A percentile compares a stretch with the other conserved stretches of the same genome.
phyloP scores from a whole-genome alignment of 1,140 invertebrate species.

The Ostrea denselamellosa region DNA sequence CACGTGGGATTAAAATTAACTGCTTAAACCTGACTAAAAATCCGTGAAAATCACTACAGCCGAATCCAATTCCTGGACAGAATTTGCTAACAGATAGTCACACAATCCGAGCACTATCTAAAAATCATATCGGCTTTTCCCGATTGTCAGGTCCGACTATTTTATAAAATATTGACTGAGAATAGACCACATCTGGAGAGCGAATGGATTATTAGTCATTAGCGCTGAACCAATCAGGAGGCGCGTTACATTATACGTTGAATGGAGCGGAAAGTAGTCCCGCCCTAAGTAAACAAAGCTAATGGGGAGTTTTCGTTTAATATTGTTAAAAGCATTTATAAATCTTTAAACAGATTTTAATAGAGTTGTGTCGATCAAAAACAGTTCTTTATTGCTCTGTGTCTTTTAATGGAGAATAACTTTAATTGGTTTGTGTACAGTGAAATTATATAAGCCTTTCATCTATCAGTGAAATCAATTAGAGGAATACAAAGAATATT shows the following conservation, averaged over 20 bases:
- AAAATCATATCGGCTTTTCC: slow-evolving; percentile 23
- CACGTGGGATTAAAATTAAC: slow-evolving; percentile 39
- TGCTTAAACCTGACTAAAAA: slow-evolving; percentile 3
- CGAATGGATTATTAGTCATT: slow-evolving; percentile 44
- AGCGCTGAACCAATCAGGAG: slow-evolving; percentile 31
- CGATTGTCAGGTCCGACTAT: slow-evolving; percentile 29
- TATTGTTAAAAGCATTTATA: slow-evolving; percentile 46
- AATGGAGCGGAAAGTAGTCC: slow-evolving; percentile 39
- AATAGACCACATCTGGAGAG: slow-evolving; percentile 40
- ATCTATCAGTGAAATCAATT: slow-evolving; percentile 27
- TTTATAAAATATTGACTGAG: slow-evolving; percentile 41
- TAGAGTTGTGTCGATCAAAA: slow-evolving; percentile 42
- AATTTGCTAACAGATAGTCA: neutral
- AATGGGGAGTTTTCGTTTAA: slow-evolving; percentile 42
- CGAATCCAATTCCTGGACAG: slow-evolving; percentile 6
- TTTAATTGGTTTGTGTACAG: slow-evolving; percentile 9
- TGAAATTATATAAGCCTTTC: slow-evolving; percentile 45
- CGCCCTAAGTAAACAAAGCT: slow-evolving; percentile 39
- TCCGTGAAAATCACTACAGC: slow-evolving; percentile 6
- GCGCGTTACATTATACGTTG: slow-evolving; percentile 20
- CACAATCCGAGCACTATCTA: slow-evolving; percentile 29
- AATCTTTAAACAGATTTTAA: slow-evolving; percentile 43
- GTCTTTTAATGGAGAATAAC: slow-evolving; percentile 36
- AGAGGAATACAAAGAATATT: slow-evolving; percentile 17
- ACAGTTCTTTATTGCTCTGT: slow-evolving; percentile 19